phyloP scores from a whole-genome alignment of 2,797 vertebrate genomes.

The Myripristis murdjan region DNA sequence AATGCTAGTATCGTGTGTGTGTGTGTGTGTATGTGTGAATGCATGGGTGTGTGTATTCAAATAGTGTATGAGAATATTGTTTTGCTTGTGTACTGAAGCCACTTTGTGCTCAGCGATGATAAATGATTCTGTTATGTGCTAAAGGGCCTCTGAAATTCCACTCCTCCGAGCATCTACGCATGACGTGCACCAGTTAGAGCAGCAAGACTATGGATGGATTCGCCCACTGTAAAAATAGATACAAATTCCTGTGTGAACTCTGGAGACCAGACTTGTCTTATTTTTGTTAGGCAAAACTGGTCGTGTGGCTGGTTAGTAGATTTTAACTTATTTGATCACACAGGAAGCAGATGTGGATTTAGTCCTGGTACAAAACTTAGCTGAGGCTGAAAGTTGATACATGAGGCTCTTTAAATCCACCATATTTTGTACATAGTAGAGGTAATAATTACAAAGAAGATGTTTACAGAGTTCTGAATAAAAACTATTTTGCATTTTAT shows the following conservation, averaged over 20 bases:
- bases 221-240: slow-evolving; percentile 64
- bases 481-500: slow-evolving; percentile 70
- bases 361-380: slow-evolving; percentile 42
- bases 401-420: slow-evolving; percentile 33
- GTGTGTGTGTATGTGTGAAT: slow-evolving; percentile 41
- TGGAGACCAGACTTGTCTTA: slow-evolving; percentile 41
- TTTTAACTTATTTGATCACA: slow-evolving; percentile 68
- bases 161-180: slow-evolving; percentile 32
- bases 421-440: slow-evolving; percentile 62
- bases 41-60: slow-evolving; percentile 51
- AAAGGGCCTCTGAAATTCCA: slow-evolving; percentile 61
- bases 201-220: slow-evolving; percentile 46
- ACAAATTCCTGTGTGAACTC: slow-evolving; percentile 49
- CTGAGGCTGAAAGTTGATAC: slow-evolving; percentile 29
- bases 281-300: slow-evolving; percentile 37
- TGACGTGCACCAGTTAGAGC: slow-evolving; percentile 52
- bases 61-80: slow-evolving; percentile 46
- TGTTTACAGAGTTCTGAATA: slow-evolving; percentile 76
- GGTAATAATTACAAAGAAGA: slow-evolving; percentile 41
- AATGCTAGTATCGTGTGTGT: slow-evolving; percentile 24
- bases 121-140: slow-evolving; percentile 60
- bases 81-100: slow-evolving; percentile 67
- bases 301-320: slow-evolving; percentile 53
- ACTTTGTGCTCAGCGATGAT: slow-evolving; percentile 64
- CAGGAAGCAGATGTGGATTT: slow-evolving; percentile 28